Evolutionary conservation across 1,140 invertebrate species (phyloP).

Genomic region (Drosophila cardini): DNA sequence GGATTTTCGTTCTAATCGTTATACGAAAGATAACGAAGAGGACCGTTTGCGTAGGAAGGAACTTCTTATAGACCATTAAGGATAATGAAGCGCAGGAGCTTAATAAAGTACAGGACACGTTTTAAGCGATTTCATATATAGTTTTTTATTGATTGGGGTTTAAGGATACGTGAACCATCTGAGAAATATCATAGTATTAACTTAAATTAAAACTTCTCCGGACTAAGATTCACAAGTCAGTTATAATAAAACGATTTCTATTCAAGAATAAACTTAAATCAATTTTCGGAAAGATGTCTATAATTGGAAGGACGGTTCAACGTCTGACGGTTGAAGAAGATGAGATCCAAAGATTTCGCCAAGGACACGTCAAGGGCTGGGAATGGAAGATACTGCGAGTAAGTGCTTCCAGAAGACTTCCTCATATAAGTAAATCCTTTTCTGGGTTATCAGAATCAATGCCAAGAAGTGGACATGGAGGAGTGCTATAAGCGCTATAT

Average conservation of each 20-base stretch:
- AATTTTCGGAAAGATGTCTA: not conserved
- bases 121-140: no score
- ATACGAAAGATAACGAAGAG: no score
- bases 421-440: no score
- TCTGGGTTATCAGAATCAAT: constrained; percentile 14
- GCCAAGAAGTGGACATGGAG: constrained; percentile 17
- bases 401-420: not conserved
- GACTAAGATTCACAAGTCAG: not conserved
- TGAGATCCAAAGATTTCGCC: not conserved
- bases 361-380: constrained; percentile 2
- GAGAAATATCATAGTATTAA: no score
- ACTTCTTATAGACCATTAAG: no score
- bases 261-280: not conserved
- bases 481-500: constrained; percentile 19
- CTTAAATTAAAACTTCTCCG: not conserved
- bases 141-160: no score
- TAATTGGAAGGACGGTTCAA: not conserved
- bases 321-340: not conserved
- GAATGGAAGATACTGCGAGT: constrained; percentile 41
- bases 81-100: no score
- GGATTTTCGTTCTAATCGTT: no score
- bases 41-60: no score
- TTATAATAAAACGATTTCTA: no score
- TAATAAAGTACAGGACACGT: no score
- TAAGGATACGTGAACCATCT: no score